Evolutionary conservation across 2,113 vertebrate genomes (phyloP), one percentile per base, ranked within the genome.

Genomic region (Chinchilla lanigera): DNA sequence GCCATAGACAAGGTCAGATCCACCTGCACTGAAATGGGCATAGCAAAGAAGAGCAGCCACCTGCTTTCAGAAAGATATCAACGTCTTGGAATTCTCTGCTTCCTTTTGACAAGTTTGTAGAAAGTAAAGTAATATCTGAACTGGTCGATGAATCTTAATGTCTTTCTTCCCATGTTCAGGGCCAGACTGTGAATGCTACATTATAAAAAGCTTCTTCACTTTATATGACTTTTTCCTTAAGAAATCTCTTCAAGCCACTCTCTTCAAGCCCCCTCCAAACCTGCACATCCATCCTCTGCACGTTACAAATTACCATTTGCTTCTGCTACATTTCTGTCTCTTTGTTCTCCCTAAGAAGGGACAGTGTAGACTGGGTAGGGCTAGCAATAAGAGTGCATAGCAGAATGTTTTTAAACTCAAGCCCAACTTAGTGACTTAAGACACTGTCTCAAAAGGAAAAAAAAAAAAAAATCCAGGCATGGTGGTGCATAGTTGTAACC

Each of bases 131-230:
- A 44, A 56, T 6, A 38, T 7, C 41, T 44, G 14, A 93, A n/a
- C 3, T 54, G 24, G 17, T 47, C 71, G 86, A 41, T 19, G n/a
- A 87, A 75, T 22, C 91, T 41, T 41, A 85, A 5, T 24, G 82
- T 22, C 78, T 54, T 14, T 33, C 47, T 83, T 14, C 19, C 44
- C 12, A 35, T 22, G 7, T 44, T 14, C 28, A 47, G 56, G 47
- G 50, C 2, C 4, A 60, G 65, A n/a, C 50, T 11, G 0, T 9
- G 6, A 33, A 35, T 14, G 13, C 3, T 24, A 7, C n/a, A 61
- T 71, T 75, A 33, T 17, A 89, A 86, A 94, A 90, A n/a, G 1
- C 14, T 38, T 54, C 16, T 67, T 92, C 0, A n/a, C 33, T n/a
- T 67, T 80, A 17, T 6, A 50, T 81, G n/a, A 56, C 67, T 80